Conservation (phyloP, 2,888 invertebrate genomes). For the Trimorus sp. region DNA sequence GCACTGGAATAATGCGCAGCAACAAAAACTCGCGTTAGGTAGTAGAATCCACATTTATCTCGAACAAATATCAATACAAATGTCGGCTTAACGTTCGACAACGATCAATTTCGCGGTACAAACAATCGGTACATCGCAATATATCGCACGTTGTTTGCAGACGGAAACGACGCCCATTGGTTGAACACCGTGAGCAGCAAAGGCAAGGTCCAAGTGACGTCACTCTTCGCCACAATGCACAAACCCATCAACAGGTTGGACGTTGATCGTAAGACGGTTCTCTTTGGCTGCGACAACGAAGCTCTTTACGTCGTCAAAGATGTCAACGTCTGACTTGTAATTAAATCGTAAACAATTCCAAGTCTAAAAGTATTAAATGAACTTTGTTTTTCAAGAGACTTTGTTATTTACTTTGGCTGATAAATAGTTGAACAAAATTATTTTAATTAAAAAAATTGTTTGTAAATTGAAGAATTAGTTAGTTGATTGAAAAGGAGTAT, state of each 20-base stretch:
- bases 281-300: slow-evolving; percentile 95
- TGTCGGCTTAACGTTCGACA: neutral
- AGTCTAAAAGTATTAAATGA: too few species aligned
- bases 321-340: slow-evolving; percentile 77
- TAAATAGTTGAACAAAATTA: too few species aligned
- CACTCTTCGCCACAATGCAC: slow-evolving; percentile 88
- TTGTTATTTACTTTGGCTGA: too few species aligned
- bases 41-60: slow-evolving; percentile 21
- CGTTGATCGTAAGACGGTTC: slow-evolving; percentile 87
- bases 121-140: too few species aligned
- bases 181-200: slow-evolving; percentile 82
- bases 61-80: neutral
- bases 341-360: neutral
- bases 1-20: slow-evolving; percentile 89
- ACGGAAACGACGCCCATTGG: slow-evolving; percentile 82
- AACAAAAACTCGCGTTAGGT: slow-evolving; percentile 77
- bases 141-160: slow-evolving; percentile 64
- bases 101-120: too few species aligned
- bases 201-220: slow-evolving; percentile 86
- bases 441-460: too few species aligned
- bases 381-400: too few species aligned
- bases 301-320: slow-evolving; percentile 91
- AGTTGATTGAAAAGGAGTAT: too few species aligned
- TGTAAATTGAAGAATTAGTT: too few species aligned
- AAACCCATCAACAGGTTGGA: slow-evolving; percentile 92